phyloP scores from a whole-genome alignment of 1,140 invertebrate genomes.

The Drosophila jambulina region DNA sequence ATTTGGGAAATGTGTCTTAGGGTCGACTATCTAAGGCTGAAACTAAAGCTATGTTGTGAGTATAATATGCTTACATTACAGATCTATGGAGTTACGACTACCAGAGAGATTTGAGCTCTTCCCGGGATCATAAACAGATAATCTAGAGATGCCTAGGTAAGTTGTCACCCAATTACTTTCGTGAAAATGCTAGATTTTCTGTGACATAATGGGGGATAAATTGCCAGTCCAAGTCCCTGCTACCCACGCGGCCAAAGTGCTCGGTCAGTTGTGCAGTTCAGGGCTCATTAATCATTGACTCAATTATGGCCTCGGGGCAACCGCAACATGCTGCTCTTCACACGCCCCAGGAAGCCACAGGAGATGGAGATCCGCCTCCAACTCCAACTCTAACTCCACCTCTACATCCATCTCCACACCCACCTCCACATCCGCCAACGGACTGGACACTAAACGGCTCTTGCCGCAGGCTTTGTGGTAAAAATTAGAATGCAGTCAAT shows the following conservation, averaged over 20 bases:
- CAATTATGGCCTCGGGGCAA: background rate
- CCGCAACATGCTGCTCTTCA: constrained; percentile 17
- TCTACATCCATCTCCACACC: too few species aligned
- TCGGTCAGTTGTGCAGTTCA: background rate
- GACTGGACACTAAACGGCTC: constrained; percentile 3
- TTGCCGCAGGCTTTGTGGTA: constrained; percentile 1
- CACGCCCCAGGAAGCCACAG: constrained; percentile 4
- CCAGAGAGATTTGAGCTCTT: background rate
- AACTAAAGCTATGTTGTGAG: background rate
- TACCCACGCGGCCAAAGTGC: background rate
- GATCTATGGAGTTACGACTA: background rate
- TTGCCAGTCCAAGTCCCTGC: background rate
- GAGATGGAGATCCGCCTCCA: background rate
- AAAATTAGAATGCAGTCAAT: constrained; percentile 42
- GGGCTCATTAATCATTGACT: constrained; percentile 20
- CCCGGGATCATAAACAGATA: background rate
- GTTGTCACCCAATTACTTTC: background rate
- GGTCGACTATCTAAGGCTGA: background rate
- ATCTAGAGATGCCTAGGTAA: background rate
- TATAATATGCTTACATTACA: background rate
- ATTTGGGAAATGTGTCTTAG: background rate
- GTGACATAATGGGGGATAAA: background rate
- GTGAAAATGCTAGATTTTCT: background rate
- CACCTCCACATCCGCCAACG: too few species aligned
- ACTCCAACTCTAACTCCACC: too few species aligned